These are phyloP conservation scores for Bombus cullumanus DNA, from an alignment of 1,140 invertebrate genomes.

Conservation along the genomic window DNA sequence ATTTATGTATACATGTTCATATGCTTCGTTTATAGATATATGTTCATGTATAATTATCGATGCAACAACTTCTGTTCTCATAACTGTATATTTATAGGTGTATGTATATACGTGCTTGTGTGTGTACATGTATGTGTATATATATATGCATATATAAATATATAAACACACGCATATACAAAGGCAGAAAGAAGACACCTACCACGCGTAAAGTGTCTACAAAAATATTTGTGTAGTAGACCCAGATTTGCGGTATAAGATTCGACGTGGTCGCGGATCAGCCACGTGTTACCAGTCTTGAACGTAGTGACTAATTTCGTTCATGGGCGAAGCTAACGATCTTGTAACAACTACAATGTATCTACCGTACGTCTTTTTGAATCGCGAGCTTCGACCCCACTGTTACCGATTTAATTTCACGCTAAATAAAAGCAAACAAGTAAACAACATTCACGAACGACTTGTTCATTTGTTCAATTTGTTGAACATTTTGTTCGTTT, in stretches of 20 bases:
- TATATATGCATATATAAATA: background rate
- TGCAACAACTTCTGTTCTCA: conserved; percentile 2
- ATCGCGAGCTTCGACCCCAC: background rate
- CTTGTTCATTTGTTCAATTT: background rate
- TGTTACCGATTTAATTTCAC: background rate
- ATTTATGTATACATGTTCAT: background rate
- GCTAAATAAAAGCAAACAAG: conserved; percentile 12
- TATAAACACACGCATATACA: conserved; percentile 53
- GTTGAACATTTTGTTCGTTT: background rate
- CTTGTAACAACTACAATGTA: conserved; percentile 35
- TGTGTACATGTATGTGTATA: conserved; percentile 2
- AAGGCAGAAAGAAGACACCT: conserved; percentile 77
- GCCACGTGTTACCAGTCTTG: conserved; percentile 68
- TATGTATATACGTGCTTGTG: background rate
- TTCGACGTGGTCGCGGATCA: conserved; percentile 52
- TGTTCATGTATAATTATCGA: background rate
- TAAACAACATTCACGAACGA: background rate
- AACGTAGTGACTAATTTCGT: conserved; percentile 72
- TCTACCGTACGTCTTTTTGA: background rate
- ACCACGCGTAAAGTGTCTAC: conserved; percentile 76
- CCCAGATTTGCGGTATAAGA: conserved; percentile 72
- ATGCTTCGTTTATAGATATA: background rate
- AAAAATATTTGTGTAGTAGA: conserved; percentile 79
- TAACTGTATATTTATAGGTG: conserved; percentile 20
- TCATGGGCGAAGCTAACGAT: conserved; percentile 54